These are phyloP conservation scores for Acleris laterana DNA, from an alignment of 2,888 invertebrate genomes.

Conservation along the genomic window DNA sequence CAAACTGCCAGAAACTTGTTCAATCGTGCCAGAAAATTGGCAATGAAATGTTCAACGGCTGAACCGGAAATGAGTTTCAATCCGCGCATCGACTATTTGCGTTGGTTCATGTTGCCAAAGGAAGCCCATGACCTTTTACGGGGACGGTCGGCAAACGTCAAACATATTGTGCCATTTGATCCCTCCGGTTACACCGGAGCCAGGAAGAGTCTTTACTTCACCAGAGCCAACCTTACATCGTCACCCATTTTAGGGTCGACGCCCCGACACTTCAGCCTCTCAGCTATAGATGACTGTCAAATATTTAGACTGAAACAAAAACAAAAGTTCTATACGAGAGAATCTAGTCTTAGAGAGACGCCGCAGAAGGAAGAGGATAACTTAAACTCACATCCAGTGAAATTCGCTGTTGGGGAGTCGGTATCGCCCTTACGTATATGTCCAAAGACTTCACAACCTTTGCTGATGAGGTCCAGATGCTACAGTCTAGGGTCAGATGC, in stretches of 20 bases:
- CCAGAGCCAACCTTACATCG: constrained; percentile 68
- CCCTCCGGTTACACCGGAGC: constrained; percentile 85
- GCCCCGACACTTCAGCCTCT: constrained; percentile 88
- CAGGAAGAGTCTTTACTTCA: constrained; percentile 72
- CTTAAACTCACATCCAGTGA: constrained; percentile 75
- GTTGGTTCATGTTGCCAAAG: constrained; percentile 95
- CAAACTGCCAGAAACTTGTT: constrained; percentile 92
- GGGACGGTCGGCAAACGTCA: constrained; percentile 90
- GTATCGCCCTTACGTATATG: constrained; percentile 78
- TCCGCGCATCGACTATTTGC: constrained; percentile 86
- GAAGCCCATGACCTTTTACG: constrained; percentile 92
- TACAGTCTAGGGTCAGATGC: constrained; percentile 86
- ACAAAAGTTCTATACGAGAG: constrained; percentile 73
- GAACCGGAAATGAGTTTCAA: constrained; percentile 91
- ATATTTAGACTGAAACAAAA: constrained; percentile 76
- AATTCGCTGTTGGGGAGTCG: constrained; percentile 88
- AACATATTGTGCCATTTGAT: constrained; percentile 90
- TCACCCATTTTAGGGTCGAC: constrained; percentile 83
- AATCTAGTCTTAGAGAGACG: constrained; percentile 75
- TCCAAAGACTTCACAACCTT: constrained; percentile 58
- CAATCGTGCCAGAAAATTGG: constrained; percentile 90
- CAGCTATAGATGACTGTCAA: constrained; percentile 86
- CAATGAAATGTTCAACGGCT: constrained; percentile 88
- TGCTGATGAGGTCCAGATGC: constrained; percentile 82
- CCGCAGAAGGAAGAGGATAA: constrained; percentile 63